Percentiles rank a stretch among this genome's conserved stretches.
These are phyloP conservation scores for Planiliza haematocheilus DNA, from an alignment of 2,113 vertebrate species.

Conservation along the genomic window DNA sequence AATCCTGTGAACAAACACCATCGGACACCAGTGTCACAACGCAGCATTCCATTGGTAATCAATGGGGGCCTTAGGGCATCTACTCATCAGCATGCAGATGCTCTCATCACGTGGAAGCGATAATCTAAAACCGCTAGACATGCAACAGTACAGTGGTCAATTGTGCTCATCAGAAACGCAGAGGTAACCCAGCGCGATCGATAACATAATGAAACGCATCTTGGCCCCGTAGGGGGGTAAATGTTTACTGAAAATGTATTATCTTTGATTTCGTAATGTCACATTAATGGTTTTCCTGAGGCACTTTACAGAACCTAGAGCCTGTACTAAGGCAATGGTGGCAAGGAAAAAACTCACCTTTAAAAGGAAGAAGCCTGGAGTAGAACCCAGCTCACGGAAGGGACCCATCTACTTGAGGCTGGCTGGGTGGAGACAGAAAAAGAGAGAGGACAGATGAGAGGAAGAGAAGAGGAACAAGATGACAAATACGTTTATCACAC, in stretches of 20 bases:
- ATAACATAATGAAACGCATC: conserved; percentile 2
- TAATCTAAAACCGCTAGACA: conserved; percentile 21
- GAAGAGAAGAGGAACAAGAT: too few species aligned
- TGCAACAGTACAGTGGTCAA: conserved; percentile 22
- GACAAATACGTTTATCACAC: too few species aligned
- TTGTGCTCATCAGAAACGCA: conserved; percentile 6
- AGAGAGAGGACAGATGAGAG: too few species aligned
- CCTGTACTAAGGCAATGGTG: too few species aligned
- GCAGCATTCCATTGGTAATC: conserved; percentile 58
- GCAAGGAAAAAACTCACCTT: too few species aligned
- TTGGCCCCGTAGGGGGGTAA: background rate
- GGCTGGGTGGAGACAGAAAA: too few species aligned
- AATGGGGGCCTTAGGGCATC: conserved; percentile 62
- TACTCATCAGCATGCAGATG: conserved; percentile 51
- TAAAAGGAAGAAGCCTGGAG: too few species aligned
- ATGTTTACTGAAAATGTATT: background rate
- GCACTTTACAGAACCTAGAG: too few species aligned
- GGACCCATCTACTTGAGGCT: too few species aligned
- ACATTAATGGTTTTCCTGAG: too few species aligned
- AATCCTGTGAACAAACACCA: conserved; percentile 56
- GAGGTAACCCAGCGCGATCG: conserved; percentile 21
- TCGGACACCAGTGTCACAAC: conserved; percentile 25
- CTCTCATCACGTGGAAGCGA: conserved; percentile 35
- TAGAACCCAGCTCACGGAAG: too few species aligned
- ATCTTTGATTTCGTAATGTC: too few species aligned